Conservation (phyloP, 2,797 vertebrate genomes). For the Choloepus didactylus region DNA sequence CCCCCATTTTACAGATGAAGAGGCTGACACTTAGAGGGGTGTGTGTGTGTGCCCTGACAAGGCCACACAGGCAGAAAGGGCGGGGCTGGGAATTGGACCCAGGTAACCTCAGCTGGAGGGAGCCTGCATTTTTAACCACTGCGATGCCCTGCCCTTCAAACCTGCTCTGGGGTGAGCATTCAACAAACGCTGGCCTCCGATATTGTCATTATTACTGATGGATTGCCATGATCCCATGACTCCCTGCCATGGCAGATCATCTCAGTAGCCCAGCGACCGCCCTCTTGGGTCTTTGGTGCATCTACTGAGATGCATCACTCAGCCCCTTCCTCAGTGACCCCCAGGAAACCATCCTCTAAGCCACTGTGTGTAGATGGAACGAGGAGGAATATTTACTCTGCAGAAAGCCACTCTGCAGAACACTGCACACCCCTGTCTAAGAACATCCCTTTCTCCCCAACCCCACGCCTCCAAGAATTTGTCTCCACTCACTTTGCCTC, state of each 20-base stretch:
- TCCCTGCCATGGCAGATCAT: background rate
- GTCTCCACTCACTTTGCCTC: background rate
- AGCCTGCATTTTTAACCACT: background rate
- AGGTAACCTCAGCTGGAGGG: background rate
- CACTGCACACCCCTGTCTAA: background rate
- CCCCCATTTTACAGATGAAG: background rate
- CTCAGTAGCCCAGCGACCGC: fast-evolving
- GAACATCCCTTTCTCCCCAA: background rate
- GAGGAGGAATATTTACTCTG: no score
- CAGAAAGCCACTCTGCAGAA: background rate
- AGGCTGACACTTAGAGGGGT: background rate
- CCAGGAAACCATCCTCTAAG: background rate
- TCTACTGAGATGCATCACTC: background rate
- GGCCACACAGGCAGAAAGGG: background rate
- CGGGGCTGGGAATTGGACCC: background rate
- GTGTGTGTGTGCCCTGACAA: background rate
- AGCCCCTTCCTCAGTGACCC: background rate
- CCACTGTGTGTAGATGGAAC: background rate
- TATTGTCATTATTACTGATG: no score
- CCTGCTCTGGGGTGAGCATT: fast-evolving
- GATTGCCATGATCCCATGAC: background rate
- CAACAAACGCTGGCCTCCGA: fast-evolving
- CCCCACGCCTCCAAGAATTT: background rate
- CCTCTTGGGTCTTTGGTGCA: background rate
- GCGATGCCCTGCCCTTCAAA: background rate